phyloP scores from a whole-genome alignment of 2,113 vertebrate genomes.

The Ellobius talpinus region DNA sequence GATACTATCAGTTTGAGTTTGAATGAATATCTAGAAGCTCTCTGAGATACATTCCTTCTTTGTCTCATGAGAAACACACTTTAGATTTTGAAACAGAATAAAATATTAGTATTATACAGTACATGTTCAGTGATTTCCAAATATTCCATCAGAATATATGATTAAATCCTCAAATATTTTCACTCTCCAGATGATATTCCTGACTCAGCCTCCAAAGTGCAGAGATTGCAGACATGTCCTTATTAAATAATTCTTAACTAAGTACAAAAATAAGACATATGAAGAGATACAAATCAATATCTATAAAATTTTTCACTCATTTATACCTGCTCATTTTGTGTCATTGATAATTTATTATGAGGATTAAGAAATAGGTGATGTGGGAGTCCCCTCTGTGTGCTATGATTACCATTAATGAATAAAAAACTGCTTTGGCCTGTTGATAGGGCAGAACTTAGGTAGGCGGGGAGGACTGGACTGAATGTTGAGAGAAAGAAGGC shows the following conservation, averaged over 20 bases:
- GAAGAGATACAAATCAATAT: neutral
- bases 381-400: too few relatives aligned
- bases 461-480: too few relatives aligned
- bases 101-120: neutral
- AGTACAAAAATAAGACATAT: neutral
- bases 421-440: too few relatives aligned
- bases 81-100: neutral
- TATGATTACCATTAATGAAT: too few relatives aligned
- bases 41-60: slow-evolving; percentile 13
- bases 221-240: too few relatives aligned
- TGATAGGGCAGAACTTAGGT: too few relatives aligned
- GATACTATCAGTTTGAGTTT: neutral
- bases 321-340: neutral
- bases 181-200: neutral
- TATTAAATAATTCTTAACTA: neutral
- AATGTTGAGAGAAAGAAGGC: too few relatives aligned
- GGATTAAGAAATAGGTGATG: neutral
- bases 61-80: neutral
- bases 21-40: neutral
- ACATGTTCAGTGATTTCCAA: neutral
- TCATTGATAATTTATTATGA: neutral
- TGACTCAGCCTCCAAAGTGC: neutral
- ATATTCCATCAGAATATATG: neutral
- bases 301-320: neutral
- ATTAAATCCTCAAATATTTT: neutral